A percentile compares a stretch with the other conserved stretches of the same genome.
Evolutionary conservation across 2,888 invertebrate genomes (phyloP).

Genomic region (Laspeyria flexula): DNA sequence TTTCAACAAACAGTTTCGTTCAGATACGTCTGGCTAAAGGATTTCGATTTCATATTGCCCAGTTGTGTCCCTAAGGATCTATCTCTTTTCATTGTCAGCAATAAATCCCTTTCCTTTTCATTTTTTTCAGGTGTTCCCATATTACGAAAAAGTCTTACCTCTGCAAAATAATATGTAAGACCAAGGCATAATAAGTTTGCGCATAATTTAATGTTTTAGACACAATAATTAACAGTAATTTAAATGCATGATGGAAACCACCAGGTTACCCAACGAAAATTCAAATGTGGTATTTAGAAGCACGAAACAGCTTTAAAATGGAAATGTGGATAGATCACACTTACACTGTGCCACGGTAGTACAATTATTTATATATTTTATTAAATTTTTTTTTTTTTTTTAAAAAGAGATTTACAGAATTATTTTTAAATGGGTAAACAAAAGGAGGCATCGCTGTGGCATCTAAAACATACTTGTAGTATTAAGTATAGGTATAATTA

Average conservation of each 20-base stretch:
- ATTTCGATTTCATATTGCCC: slow-evolving; percentile 49
- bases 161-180: not conserved
- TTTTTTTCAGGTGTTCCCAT: slow-evolving; percentile 6
- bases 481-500: no score
- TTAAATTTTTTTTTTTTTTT: no score
- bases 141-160: not conserved
- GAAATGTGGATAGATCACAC: not conserved
- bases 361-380: no score
- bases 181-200: not conserved
- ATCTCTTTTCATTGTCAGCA: slow-evolving; percentile 54
- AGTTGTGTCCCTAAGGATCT: slow-evolving; percentile 48
- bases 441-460: no score
- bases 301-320: slow-evolving; percentile 6
- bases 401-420: no score
- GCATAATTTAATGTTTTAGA: not conserved
- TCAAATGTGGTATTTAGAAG: slow-evolving; percentile 12
- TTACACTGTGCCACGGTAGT: not conserved
- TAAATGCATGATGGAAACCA: slow-evolving; percentile 27
- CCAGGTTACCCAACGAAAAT: slow-evolving; percentile 13
- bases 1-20: slow-evolving; percentile 29
- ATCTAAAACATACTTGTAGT: no score
- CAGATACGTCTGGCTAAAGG: slow-evolving; percentile 51
- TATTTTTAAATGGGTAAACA: no score
- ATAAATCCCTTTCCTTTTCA: slow-evolving; percentile 48
- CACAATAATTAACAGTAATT: slow-evolving; percentile 26